Conservation (phyloP, 2,888 invertebrate genomes). For the Mythimna pallens region DNA sequence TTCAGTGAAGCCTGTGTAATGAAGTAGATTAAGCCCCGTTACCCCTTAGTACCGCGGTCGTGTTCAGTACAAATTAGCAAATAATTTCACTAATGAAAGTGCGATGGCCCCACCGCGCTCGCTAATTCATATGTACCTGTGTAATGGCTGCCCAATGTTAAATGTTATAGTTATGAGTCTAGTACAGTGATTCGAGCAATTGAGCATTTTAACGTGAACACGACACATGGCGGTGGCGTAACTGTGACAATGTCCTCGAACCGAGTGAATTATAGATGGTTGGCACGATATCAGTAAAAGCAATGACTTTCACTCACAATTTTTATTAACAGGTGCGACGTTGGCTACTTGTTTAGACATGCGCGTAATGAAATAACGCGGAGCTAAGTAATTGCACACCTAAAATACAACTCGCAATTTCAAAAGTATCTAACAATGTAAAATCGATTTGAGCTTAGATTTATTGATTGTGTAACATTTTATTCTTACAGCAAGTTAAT, state of each 20-base stretch:
- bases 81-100: constrained; percentile 86
- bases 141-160: constrained; percentile 63
- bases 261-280: constrained; percentile 74
- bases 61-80: constrained; percentile 84
- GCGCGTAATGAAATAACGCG: constrained; percentile 58
- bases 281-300: constrained; percentile 73
- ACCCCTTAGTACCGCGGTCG: constrained; percentile 77
- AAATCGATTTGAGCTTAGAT: constrained; percentile 22
- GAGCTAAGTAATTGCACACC: constrained; percentile 60
- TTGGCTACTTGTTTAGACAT: constrained; percentile 45
- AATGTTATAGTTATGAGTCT: constrained; percentile 70
- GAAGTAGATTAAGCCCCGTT: constrained; percentile 81
- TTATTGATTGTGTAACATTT: constrained; percentile 25
- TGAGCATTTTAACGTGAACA: constrained; percentile 62
- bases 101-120: constrained; percentile 71
- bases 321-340: constrained; percentile 68
- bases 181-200: constrained; percentile 68
- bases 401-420: constrained; percentile 36
- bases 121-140: constrained; percentile 72
- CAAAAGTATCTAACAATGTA: constrained; percentile 38
- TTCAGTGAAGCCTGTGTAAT: constrained; percentile 80
- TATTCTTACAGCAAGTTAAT: neutral
- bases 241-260: constrained; percentile 78
- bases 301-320: constrained; percentile 71
- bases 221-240: constrained; percentile 62